These are phyloP conservation scores for Poecilus cupreus DNA, from an alignment of 2,888 invertebrate species.

Conservation along the genomic window DNA sequence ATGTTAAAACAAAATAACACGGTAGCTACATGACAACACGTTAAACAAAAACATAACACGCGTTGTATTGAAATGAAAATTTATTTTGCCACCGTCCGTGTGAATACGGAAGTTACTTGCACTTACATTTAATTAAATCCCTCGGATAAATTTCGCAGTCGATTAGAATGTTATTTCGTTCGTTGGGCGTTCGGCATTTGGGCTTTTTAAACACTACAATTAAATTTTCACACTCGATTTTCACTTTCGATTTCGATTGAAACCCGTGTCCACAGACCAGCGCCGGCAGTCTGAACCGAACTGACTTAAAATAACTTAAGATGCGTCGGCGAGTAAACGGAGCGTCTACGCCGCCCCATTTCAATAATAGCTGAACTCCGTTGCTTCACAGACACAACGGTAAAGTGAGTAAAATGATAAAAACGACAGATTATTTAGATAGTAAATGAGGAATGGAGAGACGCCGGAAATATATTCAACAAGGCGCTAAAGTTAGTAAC, in stretches of 20 bases:
- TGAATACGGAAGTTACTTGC: background rate
- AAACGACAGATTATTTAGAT: conserved; percentile 50
- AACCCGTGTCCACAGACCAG: conserved; percentile 42
- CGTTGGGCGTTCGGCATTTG: conserved; percentile 30
- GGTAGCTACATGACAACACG: conserved; percentile 2
- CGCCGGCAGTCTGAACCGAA: conserved; percentile 49
- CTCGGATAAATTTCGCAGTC: background rate
- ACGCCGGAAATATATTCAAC: conserved; percentile 50
- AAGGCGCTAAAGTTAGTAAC: conserved; percentile 38
- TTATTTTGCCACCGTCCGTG: background rate
- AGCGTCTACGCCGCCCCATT: conserved; percentile 47
- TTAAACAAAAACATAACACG: conserved; percentile 3
- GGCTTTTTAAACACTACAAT: conserved; percentile 1
- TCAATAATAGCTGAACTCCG: conserved; percentile 55
- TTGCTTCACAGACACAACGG: conserved; percentile 43
- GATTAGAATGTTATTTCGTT: conserved; percentile 38
- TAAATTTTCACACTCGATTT: conserved; percentile 27
- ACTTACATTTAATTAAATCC: conserved; percentile 42
- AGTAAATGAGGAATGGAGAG: conserved; percentile 53
- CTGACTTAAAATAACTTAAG: conserved; percentile 47
- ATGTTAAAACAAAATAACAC: conserved; percentile 23
- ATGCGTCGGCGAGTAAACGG: conserved; percentile 36
- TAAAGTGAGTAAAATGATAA: conserved; percentile 37
- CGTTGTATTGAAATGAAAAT: conserved; percentile 27
- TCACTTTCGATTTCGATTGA: conserved; percentile 18